phyloP scores from a whole-genome alignment of 2,113 vertebrate genomes.

The Etheostoma cragini region DNA sequence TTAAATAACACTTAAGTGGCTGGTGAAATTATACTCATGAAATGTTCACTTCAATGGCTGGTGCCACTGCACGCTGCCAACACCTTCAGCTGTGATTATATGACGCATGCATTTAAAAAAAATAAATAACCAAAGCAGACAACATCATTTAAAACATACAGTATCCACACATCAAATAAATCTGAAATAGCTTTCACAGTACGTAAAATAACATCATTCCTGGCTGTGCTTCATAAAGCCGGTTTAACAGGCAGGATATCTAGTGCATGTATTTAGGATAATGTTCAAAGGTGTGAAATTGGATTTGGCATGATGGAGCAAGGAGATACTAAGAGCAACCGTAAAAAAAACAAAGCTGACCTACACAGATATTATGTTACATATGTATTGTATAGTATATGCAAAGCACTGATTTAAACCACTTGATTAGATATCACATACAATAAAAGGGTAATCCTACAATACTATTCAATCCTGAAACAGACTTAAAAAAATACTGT shows the following conservation, averaged over 20 bases:
- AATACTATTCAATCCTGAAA: not conserved
- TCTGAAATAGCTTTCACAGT: conserved; percentile 30
- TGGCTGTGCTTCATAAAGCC: conserved; percentile 59
- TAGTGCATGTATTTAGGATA: conserved; percentile 68
- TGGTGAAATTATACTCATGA: not conserved
- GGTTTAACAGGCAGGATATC: conserved; percentile 52
- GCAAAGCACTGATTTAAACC: conserved; percentile 23
- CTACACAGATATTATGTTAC: conserved; percentile 23
- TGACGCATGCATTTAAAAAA: not conserved
- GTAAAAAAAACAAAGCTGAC: conserved; percentile 22
- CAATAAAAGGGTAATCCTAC: not conserved
- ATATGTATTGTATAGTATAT: not conserved
- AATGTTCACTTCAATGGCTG: not conserved
- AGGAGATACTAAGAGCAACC: conserved; percentile 41
- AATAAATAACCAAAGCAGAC: not conserved
- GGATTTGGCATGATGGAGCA: conserved; percentile 64
- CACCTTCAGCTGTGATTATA: conserved; percentile 15
- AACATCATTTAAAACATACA: not conserved
- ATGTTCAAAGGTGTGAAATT: conserved; percentile 79
- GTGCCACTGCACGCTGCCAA: conserved; percentile 1
- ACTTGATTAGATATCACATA: not conserved
- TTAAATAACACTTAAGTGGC: too few species aligned
- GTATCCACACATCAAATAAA: conserved; percentile 7
- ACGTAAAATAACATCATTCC: conserved; percentile 21
- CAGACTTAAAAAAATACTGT: not conserved